These are phyloP conservation scores for Hypercompe scribonia DNA, from an alignment of 2,888 invertebrate genomes.

Conservation along the genomic window DNA sequence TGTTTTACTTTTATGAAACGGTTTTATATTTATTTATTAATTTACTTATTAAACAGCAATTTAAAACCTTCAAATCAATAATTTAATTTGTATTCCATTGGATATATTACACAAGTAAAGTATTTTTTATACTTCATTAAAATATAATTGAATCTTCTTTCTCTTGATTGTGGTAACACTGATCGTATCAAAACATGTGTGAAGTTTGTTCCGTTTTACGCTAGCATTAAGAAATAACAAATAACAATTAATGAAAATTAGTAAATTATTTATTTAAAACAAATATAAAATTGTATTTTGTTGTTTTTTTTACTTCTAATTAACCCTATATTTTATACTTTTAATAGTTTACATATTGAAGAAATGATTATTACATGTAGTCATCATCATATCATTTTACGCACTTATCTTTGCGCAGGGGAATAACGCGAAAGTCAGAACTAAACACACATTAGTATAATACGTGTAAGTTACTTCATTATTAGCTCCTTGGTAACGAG, in stretches of 20 bases:
- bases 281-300: neutral
- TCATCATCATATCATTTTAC: neutral
- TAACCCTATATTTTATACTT: neutral
- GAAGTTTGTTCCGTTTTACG: neutral
- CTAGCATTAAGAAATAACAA: neutral
- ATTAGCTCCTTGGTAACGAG: constrained; percentile 2
- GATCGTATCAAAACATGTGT: neutral
- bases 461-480: neutral
- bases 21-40: neutral
- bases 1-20: neutral
- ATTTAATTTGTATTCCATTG: neutral
- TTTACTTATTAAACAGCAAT: neutral
- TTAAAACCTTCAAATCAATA: neutral
- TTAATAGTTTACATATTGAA: neutral
- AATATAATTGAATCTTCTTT: neutral
- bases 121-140: neutral
- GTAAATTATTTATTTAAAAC: neutral
- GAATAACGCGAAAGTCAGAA: neutral
- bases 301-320: neutral
- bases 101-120: neutral
- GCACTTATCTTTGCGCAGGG: constrained; percentile 4
- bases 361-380: too few relatives aligned
- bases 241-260: neutral
- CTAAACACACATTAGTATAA: too few relatives aligned
- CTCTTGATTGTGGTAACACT: neutral